Evolutionary conservation across 53 echinoderm and acorn worm genomes (phyloP).

Genomic region (Temnopleurus reevesii): DNA sequence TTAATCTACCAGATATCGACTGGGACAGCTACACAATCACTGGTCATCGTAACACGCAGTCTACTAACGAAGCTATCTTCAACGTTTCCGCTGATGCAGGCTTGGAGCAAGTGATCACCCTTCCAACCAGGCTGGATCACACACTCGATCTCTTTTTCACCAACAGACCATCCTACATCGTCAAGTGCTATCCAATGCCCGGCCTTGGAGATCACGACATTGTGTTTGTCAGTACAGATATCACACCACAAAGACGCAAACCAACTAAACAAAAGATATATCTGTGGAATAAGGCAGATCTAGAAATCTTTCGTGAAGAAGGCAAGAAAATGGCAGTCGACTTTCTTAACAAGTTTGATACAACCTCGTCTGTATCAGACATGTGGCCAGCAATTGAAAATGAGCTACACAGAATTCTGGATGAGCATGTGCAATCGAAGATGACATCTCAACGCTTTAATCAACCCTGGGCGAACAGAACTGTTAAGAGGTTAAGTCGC

Average conservation of each 20-base stretch:
- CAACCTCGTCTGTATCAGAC: background rate
- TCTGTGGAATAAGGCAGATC: slow-evolving; percentile 8
- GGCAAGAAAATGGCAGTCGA: background rate
- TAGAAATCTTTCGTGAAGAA: background rate
- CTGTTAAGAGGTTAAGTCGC: background rate
- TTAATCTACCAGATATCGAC: background rate
- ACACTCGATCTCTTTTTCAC: background rate
- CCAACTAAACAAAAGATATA: background rate
- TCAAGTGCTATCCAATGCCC: background rate
- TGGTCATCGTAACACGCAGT: background rate
- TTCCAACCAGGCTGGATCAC: background rate
- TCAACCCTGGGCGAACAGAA: background rate
- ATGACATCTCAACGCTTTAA: background rate
- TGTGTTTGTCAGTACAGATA: background rate
- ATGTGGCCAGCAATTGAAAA: background rate
- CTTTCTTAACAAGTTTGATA: background rate
- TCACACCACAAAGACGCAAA: background rate
- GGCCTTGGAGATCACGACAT: background rate
- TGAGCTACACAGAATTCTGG: background rate
- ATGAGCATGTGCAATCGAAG: slow-evolving; percentile 7
- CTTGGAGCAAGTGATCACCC: background rate
- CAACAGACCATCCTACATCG: background rate
- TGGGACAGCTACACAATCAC: background rate
- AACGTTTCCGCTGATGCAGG: background rate
- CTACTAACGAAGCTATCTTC: background rate